Base-by-base conservation (phyloP, 2,797 vertebrate genomes). In the Pseudomugil gertrudae region DNA sequence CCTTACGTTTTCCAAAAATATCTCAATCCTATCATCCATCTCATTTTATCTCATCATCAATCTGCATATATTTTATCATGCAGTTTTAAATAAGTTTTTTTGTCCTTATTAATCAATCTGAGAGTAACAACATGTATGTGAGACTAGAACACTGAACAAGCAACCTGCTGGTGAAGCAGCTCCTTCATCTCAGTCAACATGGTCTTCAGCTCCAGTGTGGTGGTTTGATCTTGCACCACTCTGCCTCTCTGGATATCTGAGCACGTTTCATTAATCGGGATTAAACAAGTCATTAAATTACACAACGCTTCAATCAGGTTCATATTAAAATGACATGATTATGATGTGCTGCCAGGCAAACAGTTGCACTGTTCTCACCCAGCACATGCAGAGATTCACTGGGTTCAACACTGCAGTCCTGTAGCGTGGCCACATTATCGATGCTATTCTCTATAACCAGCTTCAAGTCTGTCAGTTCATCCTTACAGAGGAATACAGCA, bases 121-220 rank as follows among this genome's bases (percentile, higher is more conserved):
- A 5, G 33, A 56, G 52, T 23, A 43, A 24, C 24, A 47, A 8
- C 1, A 0, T 35, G 24, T n/a, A 32, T 63, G 21, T 64, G 27
- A 56, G 47, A 54, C 38, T 57, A 14, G 10, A 11, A 24, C 9
- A 21, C 38, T 54, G 40, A 54, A 19, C 2, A 57, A 6, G 13
- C 57, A 92, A 99, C 98, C 97, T 99, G 97, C 74, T 96, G 94
- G 78, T 93, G 90, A 67, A 99, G 95, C 73, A 98, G 93, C 78
- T 96, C 95, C 86, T 95, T 98, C 91, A 99, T 95, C 75, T 99
- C 98, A 83, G 92, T 90, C 55, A 99, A 74, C 80, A 99, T 92
- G 77, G 88, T 94, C 81, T 94, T 96, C 80, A 99, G 94, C 78
- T 98, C 96, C 78, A 91, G 63, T 86, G 98, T 95, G 66, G 96